phyloP scores from a whole-genome alignment of 2,113 vertebrate genomes.

The Natator depressus region DNA sequence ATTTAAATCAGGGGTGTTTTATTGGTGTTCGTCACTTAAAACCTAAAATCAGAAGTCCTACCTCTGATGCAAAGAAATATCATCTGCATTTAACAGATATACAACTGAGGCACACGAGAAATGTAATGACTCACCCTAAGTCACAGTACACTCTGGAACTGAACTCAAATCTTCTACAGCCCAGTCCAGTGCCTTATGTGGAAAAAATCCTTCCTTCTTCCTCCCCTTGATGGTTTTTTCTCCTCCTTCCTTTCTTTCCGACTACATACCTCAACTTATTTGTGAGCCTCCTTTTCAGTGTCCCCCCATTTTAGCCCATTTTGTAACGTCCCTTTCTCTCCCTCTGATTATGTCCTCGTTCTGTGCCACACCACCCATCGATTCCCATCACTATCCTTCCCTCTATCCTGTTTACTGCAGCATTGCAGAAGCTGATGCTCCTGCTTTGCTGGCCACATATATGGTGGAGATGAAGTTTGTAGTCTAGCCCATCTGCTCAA shows the following conservation, averaged over 20 bases:
- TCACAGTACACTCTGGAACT: background rate
- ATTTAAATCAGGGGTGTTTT: no score
- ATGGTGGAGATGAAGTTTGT: background rate
- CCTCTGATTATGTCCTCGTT: background rate
- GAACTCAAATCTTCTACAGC: background rate
- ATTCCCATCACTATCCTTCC: background rate
- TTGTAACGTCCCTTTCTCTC: background rate
- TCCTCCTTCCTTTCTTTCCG: background rate
- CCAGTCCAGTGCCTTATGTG: background rate
- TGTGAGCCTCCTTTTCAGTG: accelerated
- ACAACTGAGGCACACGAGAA: background rate
- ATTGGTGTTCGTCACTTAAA: no score
- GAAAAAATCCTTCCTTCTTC: background rate
- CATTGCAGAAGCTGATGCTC: background rate
- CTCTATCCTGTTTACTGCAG: background rate
- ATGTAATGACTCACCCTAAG: background rate
- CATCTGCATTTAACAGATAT: background rate
- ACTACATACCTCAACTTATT: background rate
- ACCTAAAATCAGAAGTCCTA: no score
- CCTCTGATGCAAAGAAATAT: background rate
- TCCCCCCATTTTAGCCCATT: background rate
- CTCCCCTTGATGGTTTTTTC: background rate
- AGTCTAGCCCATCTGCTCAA: background rate
- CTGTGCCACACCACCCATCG: background rate
- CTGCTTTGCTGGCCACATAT: background rate